phyloP scores from a whole-genome alignment of 2,888 invertebrate species.

The Axea sp. region DNA sequence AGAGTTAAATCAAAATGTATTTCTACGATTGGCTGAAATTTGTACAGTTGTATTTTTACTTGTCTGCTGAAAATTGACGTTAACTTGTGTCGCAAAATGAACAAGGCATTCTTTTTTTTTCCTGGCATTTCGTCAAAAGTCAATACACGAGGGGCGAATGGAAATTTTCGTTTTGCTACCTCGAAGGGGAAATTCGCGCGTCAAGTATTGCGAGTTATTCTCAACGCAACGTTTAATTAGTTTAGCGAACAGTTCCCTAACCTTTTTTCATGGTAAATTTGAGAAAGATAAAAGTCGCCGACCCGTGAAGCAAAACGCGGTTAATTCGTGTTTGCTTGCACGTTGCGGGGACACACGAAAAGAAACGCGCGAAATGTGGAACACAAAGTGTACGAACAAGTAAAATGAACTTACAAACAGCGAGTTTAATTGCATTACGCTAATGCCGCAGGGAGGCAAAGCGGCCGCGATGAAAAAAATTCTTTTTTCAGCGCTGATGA shows the following conservation, averaged over 20 bases:
- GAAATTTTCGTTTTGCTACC: no score
- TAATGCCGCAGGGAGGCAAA: constrained; percentile 13
- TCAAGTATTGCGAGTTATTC: constrained; percentile 5
- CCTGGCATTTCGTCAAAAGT: no score
- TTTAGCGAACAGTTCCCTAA: constrained; percentile 6
- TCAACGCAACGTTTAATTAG: constrained; percentile 14
- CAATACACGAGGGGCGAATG: no score
- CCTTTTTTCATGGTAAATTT: constrained; percentile 20
- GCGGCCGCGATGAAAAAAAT: background rate
- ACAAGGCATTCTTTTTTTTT: no score
- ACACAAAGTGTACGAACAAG: constrained; percentile 6
- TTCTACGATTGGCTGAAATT: no score
- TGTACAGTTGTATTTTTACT: no score
- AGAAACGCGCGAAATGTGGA: constrained; percentile 46
- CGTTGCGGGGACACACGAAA: constrained; percentile 31
- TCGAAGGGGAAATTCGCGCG: no score
- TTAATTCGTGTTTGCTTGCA: constrained; percentile 32
- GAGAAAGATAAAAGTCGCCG: constrained; percentile 43
- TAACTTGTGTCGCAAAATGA: no score
- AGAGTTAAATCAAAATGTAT: no score
- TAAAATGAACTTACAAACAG: constrained; percentile 19
- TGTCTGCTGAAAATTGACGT: no score
- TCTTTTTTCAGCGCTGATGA: background rate
- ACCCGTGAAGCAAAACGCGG: constrained; percentile 55
- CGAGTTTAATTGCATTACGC: constrained; percentile 38